These are phyloP conservation scores for Hypselothyrea guttata DNA, from an alignment of 2,888 invertebrate genomes.

Conservation along the genomic window DNA sequence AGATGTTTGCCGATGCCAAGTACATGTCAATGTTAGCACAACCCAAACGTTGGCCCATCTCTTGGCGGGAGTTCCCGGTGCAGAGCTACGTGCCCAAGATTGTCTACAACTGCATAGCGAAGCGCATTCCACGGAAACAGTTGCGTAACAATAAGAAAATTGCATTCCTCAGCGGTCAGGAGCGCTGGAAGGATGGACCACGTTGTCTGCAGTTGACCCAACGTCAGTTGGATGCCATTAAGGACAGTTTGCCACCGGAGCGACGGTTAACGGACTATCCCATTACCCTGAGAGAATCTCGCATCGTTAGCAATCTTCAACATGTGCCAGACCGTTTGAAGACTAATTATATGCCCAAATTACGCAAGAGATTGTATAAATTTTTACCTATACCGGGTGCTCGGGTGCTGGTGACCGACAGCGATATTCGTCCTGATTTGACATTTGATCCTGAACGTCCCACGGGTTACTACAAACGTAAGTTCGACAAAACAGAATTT, in stretches of 20 bases:
- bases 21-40: slow-evolving; percentile 73
- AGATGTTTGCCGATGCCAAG: slow-evolving; percentile 67
- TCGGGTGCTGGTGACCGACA: slow-evolving; percentile 71
- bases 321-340: slow-evolving; percentile 64
- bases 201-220: slow-evolving; percentile 51
- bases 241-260: slow-evolving; percentile 52
- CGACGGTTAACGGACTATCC: slow-evolving; percentile 65
- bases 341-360: slow-evolving; percentile 51
- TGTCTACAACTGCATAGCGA: slow-evolving; percentile 72
- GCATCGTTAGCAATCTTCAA: slow-evolving; percentile 52
- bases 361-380: slow-evolving; percentile 76
- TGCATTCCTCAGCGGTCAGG: slow-evolving; percentile 77
- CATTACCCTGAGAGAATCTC: slow-evolving; percentile 29
- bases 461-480: slow-evolving; percentile 49
- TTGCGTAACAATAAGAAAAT: slow-evolving; percentile 77
- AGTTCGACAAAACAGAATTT: slow-evolving; percentile 40
- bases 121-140: slow-evolving; percentile 65
- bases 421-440: slow-evolving; percentile 59
- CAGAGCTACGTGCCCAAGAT: slow-evolving; percentile 43
- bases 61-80: slow-evolving; percentile 36
- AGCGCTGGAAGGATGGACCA: slow-evolving; percentile 71
- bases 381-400: slow-evolving; percentile 75
- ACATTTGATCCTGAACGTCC: slow-evolving; percentile 52
- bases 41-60: slow-evolving; percentile 51
- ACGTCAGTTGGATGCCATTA: slow-evolving; percentile 56